Evolutionary conservation across 2,888 invertebrate species (phyloP).

Genomic region (Proisotoma minuta): DNA sequence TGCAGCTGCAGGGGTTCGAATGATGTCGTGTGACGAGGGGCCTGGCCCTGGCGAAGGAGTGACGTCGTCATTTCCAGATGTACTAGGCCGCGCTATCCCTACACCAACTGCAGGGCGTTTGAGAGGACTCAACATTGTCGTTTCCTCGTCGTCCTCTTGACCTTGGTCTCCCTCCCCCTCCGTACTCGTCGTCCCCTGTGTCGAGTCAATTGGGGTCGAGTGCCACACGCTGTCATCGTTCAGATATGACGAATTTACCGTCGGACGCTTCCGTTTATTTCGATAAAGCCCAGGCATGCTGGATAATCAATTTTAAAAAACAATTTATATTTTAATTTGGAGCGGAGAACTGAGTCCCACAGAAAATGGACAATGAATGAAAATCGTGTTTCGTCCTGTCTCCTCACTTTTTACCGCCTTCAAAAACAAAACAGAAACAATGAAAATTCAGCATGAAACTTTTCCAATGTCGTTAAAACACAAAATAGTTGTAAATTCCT

Average conservation of each 20-base stretch:
- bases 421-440: too few relatives aligned
- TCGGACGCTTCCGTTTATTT: constrained; percentile 16
- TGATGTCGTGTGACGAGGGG: background rate
- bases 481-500: too few relatives aligned
- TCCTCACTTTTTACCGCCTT: too few relatives aligned
- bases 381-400: too few relatives aligned
- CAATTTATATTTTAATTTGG: too few relatives aligned
- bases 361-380: too few relatives aligned
- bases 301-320: too few relatives aligned
- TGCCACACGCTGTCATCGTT: constrained; percentile 26
- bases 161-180: background rate
- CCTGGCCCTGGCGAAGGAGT: background rate
- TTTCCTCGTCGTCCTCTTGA: background rate
- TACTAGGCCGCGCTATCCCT: background rate
- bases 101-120: background rate
- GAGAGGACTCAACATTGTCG: background rate
- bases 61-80: background rate
- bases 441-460: too few relatives aligned
- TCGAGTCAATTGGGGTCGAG: constrained; percentile 25
- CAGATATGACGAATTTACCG: constrained; percentile 11
- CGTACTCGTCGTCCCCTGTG: background rate
- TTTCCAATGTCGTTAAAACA: too few relatives aligned
- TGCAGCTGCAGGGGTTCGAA: background rate
- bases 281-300: background rate
- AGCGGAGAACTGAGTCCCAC: too few relatives aligned